Conservation (phyloP, 2,888 invertebrate species). For the Abscondita cerata region DNA sequence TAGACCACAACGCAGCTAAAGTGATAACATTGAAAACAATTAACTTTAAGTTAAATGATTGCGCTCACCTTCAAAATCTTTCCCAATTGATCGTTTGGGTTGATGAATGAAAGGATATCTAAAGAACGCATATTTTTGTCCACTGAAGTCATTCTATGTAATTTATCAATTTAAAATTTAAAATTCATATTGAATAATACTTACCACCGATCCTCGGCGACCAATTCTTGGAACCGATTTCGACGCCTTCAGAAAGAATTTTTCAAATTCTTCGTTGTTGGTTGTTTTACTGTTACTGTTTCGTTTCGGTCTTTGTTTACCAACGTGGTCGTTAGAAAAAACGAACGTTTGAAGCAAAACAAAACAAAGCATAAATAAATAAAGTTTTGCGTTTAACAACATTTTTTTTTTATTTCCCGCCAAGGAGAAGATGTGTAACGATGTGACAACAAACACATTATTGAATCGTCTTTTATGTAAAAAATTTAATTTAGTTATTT, state of each 20-base stretch:
- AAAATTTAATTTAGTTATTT: slow-evolving; percentile 14
- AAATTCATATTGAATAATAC: not conserved
- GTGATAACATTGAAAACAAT: slow-evolving; percentile 10
- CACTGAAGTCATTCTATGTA: not conserved
- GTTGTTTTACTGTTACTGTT: slow-evolving; percentile 43
- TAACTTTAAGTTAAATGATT: not conserved
- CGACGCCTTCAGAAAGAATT: slow-evolving; percentile 60
- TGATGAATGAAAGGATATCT: slow-evolving; percentile 9
- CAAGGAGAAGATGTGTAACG: not conserved
- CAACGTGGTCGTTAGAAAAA: not conserved
- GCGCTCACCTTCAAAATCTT: slow-evolving; percentile 2
- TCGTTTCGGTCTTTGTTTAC: slow-evolving; percentile 20
- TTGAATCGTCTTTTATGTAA: slow-evolving; percentile 16
- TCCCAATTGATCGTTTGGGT: slow-evolving; percentile 6
- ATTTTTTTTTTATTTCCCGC: not conserved
- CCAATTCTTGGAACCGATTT: slow-evolving; percentile 61
- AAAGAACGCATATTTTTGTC: not conserved
- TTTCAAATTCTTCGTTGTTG: slow-evolving; percentile 56
- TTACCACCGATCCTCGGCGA: slow-evolving; percentile 47
- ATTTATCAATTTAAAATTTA: not conserved
- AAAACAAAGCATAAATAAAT: slow-evolving; percentile 12
- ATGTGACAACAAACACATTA: not conserved
- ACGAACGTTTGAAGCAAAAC: slow-evolving; percentile 3
- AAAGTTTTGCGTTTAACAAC: not conserved
- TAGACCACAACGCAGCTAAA: slow-evolving; percentile 52